Conservation (phyloP, 2,888 invertebrate genomes). For the Drosophila neotestacea region DNA sequence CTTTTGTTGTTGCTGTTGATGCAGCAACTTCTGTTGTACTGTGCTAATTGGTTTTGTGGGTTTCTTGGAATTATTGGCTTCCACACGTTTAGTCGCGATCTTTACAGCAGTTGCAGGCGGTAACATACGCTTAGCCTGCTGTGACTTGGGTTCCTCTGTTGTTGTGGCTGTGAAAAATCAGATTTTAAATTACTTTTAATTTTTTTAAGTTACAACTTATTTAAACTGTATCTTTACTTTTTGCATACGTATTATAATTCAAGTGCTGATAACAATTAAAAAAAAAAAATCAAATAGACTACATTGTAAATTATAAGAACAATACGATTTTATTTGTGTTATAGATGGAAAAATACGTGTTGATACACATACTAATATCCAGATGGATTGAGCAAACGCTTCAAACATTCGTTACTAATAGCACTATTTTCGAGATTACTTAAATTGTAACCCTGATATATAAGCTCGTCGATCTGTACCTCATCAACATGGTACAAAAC, state of each 20-base stretch:
- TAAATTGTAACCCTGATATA: conserved; percentile 43
- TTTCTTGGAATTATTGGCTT: conserved; percentile 18
- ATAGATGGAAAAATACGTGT: not conserved
- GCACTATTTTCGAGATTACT: conserved; percentile 23
- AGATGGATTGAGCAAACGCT: conserved; percentile 54
- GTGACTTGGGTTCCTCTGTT: not conserved
- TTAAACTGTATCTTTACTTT: no score
- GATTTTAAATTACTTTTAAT: no score
- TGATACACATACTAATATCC: conserved; percentile 43
- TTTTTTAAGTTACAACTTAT: no score
- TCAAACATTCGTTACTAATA: conserved; percentile 48
- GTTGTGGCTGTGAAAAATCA: conserved; percentile 4
- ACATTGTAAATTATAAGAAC: no score
- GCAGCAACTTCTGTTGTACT: conserved; percentile 13
- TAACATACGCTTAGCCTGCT: conserved; percentile 14
- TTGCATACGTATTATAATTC: no score
- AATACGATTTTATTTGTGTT: conserved; percentile 4
- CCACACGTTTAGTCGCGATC: not conserved
- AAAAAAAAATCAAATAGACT: not conserved
- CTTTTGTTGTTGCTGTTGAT: conserved; percentile 24
- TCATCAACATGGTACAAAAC: conserved; percentile 57
- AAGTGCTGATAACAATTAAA: no score
- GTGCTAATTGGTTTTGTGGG: conserved; percentile 11
- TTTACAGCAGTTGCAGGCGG: conserved; percentile 14
- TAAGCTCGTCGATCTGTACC: conserved; percentile 33